phyloP scores from a whole-genome alignment of 2,888 invertebrate genomes.

The Pyrochroa serraticornis region DNA sequence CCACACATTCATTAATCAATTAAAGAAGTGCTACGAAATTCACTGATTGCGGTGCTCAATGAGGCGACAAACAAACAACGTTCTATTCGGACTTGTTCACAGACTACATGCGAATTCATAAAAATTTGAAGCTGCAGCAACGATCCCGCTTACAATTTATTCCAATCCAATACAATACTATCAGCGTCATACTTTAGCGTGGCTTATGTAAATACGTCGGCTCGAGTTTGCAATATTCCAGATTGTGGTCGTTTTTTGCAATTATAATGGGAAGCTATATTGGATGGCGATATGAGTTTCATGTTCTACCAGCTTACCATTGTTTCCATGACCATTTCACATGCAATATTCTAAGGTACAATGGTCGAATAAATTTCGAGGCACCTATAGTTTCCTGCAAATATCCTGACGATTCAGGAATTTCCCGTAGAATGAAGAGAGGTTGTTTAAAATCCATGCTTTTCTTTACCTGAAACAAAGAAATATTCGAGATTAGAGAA shows the following conservation, averaged over 20 bases:
- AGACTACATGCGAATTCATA: background rate
- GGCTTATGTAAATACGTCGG: slow-evolving; percentile 27
- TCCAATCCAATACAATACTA: slow-evolving; percentile 28
- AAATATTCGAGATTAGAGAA: background rate
- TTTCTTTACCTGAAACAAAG: slow-evolving; percentile 19
- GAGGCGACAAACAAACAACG: background rate
- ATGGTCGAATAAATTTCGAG: slow-evolving; percentile 7
- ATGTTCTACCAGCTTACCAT: slow-evolving; percentile 14
- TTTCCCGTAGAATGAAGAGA: no score
- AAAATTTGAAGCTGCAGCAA: slow-evolving; percentile 10
- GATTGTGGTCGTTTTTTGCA: slow-evolving; percentile 29
- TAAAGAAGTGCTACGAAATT: background rate
- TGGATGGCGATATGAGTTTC: slow-evolving; percentile 22
- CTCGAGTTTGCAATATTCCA: slow-evolving; percentile 26
- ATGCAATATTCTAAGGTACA: slow-evolving; percentile 12
- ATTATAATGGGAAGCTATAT: slow-evolving; percentile 26
- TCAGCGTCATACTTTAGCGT: slow-evolving; percentile 27
- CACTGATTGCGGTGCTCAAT: background rate
- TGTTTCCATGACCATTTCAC: slow-evolving; percentile 20
- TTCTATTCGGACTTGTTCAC: background rate
- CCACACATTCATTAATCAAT: slow-evolving; percentile 5
- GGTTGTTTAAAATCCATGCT: no score
- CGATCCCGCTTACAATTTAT: slow-evolving; percentile 12
- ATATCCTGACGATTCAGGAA: no score
- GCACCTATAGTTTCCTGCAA: background rate